A percentile compares a stretch with the other conserved stretches of the same genome.
phyloP scores from a whole-genome alignment of 2,113 vertebrate genomes.

The Myiagra hebetior region DNA sequence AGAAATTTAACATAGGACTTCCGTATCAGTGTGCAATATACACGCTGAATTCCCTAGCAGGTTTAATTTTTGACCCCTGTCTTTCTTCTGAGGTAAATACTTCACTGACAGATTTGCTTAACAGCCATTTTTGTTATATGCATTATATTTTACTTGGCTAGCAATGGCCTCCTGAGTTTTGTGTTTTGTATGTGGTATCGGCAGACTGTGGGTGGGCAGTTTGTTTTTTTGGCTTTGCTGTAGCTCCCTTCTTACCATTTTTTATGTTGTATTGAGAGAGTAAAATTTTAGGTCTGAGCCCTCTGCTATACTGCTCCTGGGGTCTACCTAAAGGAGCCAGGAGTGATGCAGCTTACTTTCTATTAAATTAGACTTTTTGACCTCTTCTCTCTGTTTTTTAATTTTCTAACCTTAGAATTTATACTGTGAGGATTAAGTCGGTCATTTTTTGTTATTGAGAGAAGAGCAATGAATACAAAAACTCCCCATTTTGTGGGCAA shows the following conservation, averaged over 20 bases:
- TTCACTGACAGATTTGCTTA: neutral
- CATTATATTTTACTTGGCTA: neutral
- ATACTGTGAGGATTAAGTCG: accelerated
- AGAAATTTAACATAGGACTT: neutral
- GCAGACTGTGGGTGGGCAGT: neutral
- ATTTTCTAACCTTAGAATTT: neutral
- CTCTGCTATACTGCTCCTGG: neutral
- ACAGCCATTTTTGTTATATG: neutral
- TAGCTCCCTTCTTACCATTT: neutral
- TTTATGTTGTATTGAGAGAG: neutral
- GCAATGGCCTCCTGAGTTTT: neutral
- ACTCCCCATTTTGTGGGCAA: neutral
- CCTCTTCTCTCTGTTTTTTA: neutral
- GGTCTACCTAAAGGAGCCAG: neutral
- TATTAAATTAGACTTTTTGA: neutral
- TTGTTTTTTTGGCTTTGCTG: neutral
- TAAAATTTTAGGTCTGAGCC: neutral
- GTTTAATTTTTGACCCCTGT: neutral
- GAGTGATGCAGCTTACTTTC: neutral
- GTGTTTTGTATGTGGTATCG: neutral
- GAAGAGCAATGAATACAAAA: neutral
- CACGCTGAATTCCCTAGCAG: neutral
- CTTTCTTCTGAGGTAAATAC: neutral
- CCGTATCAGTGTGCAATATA: neutral
- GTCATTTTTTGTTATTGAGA: neutral